phyloP scores from a whole-genome alignment of 1,140 invertebrate genomes.

The Antheraea pernyi region DNA sequence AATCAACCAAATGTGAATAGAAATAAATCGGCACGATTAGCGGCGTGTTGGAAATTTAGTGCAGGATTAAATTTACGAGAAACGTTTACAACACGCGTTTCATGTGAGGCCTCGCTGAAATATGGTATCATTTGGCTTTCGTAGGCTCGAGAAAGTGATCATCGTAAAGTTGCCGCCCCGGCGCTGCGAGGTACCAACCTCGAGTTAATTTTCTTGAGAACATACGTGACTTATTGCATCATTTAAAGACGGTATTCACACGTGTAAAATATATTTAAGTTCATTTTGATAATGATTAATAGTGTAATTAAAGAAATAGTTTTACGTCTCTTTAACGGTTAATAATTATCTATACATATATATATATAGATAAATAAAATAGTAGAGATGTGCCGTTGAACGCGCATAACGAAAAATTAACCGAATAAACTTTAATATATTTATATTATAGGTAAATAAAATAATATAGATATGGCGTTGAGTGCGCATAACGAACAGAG shows the following conservation, averaged over 20 bases:
- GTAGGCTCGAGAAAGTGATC: slow-evolving; percentile 23
- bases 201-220: slow-evolving; percentile 5
- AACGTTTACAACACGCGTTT: slow-evolving; percentile 13
- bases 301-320: no score
- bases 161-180: slow-evolving; percentile 16
- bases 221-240: slow-evolving; percentile 5
- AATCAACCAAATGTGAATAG: slow-evolving; percentile 7
- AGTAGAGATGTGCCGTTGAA: no score
- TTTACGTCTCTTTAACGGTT: no score
- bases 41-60: slow-evolving; percentile 17
- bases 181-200: not conserved
- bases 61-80: slow-evolving; percentile 16
- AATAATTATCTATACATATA: no score
- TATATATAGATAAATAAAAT: no score
- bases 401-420: no score
- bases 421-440: no score
- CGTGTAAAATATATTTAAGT: not conserved
- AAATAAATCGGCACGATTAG: slow-evolving; percentile 16
- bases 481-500: no score
- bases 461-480: no score
- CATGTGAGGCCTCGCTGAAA: slow-evolving; percentile 13
- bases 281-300: no score
- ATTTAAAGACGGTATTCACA: not conserved
- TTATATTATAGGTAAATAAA: no score
- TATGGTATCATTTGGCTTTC: slow-evolving; percentile 19